Base-by-base conservation (phyloP, 2,113 vertebrate species). In the Myanophis thanlyinensis region DNA sequence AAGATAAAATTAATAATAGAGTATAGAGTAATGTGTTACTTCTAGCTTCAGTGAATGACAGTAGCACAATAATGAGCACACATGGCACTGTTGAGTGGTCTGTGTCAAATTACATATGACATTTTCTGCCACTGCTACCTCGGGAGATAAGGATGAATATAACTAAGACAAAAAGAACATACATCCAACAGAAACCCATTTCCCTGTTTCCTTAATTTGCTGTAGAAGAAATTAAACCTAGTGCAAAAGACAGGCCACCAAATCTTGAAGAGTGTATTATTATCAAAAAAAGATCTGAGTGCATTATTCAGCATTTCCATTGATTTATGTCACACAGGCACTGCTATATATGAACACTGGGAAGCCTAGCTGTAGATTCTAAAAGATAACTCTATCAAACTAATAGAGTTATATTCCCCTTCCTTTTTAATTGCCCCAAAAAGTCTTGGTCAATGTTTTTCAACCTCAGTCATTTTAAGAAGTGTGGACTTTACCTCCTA, bases 181-280 rank as follows among this genome's bases (percentile, higher is more conserved):
- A 8, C 90, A 48, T 23, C 25, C 67, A 84, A 11, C 5, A 30
- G n/a, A 20, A 49, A 27, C 40, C 86, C 87, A 18, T 44, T 73
- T 35, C 47, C 56, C 11, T 9, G 10, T 51, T 92, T 35, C 85
- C 54, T 49, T 40, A 25, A 10, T 30, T 91, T 47, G 44, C 23
- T 54, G 27, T 54, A 54, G 46, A 89, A 93, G 8, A 53, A 85
- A 20, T 48, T 46, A 88, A 8, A 0, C 25, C 44, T 67, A 85
- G 88, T n/a, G 59, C 13, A 8, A 89, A 7, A 0, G 0, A 10
- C 0, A 0, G 90, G 89, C 84, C 0, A 0, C 91, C 85, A 35
- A 12, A 90, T 22, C 89, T 0, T 0, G 73, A 80, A 91, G 44
- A 87, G 35, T 12, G 22, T 48, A 13, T 48, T 25, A 88, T 23